Conservation (phyloP, 64 coral and sea anemone genomes). For the Cladopsammia gracilis region DNA sequence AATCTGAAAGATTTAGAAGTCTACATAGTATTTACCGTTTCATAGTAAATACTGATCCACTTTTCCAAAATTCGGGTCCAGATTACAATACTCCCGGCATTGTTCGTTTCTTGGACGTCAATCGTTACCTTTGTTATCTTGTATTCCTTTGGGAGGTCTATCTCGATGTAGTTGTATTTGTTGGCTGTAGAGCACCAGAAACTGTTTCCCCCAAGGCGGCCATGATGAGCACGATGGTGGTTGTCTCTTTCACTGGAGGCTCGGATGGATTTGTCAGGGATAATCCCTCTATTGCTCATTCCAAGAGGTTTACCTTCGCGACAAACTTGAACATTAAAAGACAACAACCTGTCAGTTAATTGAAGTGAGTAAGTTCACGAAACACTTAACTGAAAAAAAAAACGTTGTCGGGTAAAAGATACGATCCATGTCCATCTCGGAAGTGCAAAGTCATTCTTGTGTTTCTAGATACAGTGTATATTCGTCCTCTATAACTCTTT, state of each 20-base stretch:
- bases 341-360: neutral
- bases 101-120: neutral
- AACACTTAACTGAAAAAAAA: too few relatives aligned
- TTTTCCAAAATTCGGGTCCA: accelerated
- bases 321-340: conserved; percentile 1
- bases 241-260: neutral
- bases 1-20: too few relatives aligned
- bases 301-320: neutral
- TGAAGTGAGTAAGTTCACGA: too few relatives aligned
- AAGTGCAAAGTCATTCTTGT: too few relatives aligned
- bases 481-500: too few relatives aligned
- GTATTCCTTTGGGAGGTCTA: neutral
- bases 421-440: too few relatives aligned
- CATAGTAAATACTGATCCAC: neutral
- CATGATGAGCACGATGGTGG: neutral
- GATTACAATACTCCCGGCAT: neutral
- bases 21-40: neutral
- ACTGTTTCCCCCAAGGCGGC: neutral
- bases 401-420: too few relatives aligned
- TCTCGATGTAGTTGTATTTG: neutral
- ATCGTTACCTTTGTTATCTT: neutral
- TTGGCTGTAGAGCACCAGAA: neutral
- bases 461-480: too few relatives aligned
- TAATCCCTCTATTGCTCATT: neutral
- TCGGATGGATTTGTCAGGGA: neutral